Base-by-base conservation (phyloP, 2,113 vertebrate species). In the Psammodynastes pulverulentus region DNA sequence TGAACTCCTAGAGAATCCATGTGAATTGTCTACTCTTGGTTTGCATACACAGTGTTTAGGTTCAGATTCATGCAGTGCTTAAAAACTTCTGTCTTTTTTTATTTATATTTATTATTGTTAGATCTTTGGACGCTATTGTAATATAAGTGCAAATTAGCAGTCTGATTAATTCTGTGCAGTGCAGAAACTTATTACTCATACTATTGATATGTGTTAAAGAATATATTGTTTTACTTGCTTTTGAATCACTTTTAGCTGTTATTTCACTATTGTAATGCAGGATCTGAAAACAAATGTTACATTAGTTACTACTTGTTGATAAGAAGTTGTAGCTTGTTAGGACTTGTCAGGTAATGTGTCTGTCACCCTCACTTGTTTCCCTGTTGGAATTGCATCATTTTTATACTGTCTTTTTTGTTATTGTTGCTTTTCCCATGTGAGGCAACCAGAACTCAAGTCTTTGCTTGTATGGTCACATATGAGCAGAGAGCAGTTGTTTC, bases 381-480 rank as follows among this genome's bases (percentile, higher is more conserved):
- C 58, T 94, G 39, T 19, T 29, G 39, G 84, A 84, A 34, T 90
- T 90, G 8, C 88, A 87, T 91, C 54, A 34, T 45, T 94, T 91
- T 90, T 95, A n/a, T 85, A 52, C 87, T 17, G 88, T 17, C 84
- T 90, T 85, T 58, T 17, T 58, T 48, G 51, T 84, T 87, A 67
- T 67, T 21, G 26, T 12, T 87, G 86, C 53, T 48, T 39, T 52
- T 67, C 21, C 84, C 86, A 72, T 88, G 45, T n/a, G 84, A 84
- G 53, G 52, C 5, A 87, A 17, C 19, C 56, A 43, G 12, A 87
- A 51, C 34, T 88, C 48, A 88, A 15, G 48, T 39, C 34, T 9
- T 88, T 88, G 2, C 5, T 29, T 79, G 49, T 52, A 3, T 26
- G n/a, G n/a, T 51, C 21, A n/a, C 10, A 48, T 43, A 86, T 85